A percentile compares a stretch with the other conserved stretches of the same genome.
phyloP scores from a whole-genome alignment of 1,140 invertebrate genomes.

The Pseudomyrmex pallidus region DNA sequence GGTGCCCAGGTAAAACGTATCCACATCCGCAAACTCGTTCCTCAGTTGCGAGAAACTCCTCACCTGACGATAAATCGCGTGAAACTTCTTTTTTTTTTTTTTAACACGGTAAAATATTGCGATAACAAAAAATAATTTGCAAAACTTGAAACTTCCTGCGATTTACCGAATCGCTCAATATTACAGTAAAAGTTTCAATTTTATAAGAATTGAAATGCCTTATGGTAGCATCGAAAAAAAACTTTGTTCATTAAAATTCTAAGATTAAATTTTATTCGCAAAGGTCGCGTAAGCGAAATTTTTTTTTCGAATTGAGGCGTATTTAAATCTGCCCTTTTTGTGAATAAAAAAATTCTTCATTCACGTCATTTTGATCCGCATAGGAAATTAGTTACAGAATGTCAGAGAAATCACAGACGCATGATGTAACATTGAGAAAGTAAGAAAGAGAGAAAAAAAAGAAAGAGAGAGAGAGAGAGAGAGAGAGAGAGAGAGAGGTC shows the following conservation, averaged over 20 bases:
- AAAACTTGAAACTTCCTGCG: neutral
- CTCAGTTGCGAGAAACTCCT: conserved; percentile 96
- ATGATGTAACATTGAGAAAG: neutral
- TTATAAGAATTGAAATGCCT: too few relatives aligned
- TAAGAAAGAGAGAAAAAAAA: neutral
- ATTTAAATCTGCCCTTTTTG: too few relatives aligned
- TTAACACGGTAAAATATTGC: neutral
- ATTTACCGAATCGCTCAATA: too few relatives aligned
- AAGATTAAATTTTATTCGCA: too few relatives aligned
- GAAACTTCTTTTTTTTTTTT: neutral
- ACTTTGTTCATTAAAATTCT: too few relatives aligned
- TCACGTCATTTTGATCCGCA: too few relatives aligned
- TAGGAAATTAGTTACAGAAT: too few relatives aligned
- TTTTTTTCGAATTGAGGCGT: too few relatives aligned
- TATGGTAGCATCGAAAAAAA: too few relatives aligned
- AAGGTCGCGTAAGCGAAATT: too few relatives aligned
- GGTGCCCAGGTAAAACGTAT: conserved; percentile 94
- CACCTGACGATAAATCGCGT: conserved; percentile 86
- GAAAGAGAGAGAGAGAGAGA: neutral
- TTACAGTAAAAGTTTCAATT: too few relatives aligned
- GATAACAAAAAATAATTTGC: neutral
- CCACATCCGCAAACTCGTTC: conserved; percentile 95
- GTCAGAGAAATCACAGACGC: neutral
- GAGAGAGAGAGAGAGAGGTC: conserved; percentile 7
- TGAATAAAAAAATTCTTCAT: too few relatives aligned